These are phyloP conservation scores for Abramis brama DNA, from an alignment of 2,113 vertebrate species.

Conservation along the genomic window DNA sequence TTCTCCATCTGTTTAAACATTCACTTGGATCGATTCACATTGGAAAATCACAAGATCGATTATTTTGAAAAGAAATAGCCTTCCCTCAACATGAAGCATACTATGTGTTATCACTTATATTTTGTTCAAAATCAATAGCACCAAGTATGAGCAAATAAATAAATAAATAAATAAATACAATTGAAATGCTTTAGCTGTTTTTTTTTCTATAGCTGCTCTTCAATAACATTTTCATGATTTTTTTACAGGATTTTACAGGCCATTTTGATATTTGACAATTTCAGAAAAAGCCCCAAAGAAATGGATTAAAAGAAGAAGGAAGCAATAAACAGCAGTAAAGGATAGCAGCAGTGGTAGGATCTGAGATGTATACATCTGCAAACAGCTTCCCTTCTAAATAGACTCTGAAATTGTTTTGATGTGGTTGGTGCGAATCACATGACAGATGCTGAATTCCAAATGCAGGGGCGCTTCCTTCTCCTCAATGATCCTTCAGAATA, in stretches of 20 bases:
- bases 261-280: neutral
- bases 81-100: neutral
- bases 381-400: slow-evolving; percentile 7
- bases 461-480: neutral
- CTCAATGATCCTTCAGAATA: neutral
- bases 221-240: neutral
- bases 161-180: neutral
- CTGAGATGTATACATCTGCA: neutral
- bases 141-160: neutral
- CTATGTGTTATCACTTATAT: neutral
- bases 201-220: neutral
- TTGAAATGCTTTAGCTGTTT: neutral
- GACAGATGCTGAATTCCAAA: slow-evolving; percentile 5
- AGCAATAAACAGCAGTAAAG: neutral
- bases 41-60: too few species aligned
- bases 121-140: neutral
- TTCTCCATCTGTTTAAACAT: too few species aligned
- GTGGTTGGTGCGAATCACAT: neutral
- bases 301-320: neutral
- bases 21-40: too few species aligned
- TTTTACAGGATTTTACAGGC: neutral
- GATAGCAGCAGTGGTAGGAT: too few species aligned
- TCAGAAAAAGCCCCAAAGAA: slow-evolving; percentile 5
- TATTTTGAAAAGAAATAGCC: neutral
- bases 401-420: slow-evolving; percentile 4